These are phyloP conservation scores for Pseudochirops cupreus DNA, from an alignment of 2,797 vertebrate species.

Conservation along the genomic window DNA sequence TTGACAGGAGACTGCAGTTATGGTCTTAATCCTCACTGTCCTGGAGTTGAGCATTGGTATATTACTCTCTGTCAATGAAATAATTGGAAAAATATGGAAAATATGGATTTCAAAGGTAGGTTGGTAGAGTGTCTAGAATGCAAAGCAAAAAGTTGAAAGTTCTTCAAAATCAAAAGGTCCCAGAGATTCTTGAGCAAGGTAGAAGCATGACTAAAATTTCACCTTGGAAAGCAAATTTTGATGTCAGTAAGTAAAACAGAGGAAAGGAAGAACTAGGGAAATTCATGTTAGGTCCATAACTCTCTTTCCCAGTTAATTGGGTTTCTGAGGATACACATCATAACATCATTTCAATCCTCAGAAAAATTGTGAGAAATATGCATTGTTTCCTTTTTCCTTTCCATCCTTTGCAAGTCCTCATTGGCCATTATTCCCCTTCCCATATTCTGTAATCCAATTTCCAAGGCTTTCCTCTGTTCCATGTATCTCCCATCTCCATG, in stretches of 20 bases:
- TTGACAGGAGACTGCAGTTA: not conserved
- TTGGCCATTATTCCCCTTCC: not conserved
- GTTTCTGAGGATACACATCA: not conserved
- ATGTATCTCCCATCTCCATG: not conserved
- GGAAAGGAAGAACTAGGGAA: not conserved
- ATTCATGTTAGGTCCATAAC: not conserved
- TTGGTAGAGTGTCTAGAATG: not conserved
- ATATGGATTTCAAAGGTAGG: not conserved
- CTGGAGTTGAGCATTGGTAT: not conserved
- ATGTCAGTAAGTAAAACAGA: not conserved
- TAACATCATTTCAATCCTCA: not conserved
- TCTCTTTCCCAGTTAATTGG: not conserved
- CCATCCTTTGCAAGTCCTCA: not conserved
- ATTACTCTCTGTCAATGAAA: not conserved
- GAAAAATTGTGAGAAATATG: not conserved
- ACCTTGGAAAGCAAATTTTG: not conserved
- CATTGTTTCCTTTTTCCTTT: not conserved
- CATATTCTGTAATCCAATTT: not conserved
- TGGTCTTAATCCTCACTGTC: not conserved
- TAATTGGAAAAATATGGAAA: not conserved
- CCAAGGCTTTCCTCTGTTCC: not conserved
- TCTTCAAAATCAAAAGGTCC: not conserved
- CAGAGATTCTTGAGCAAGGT: not conserved
- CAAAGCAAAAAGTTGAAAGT: not conserved
- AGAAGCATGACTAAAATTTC: not conserved